Evolutionary conservation across 1,140 invertebrate genomes (phyloP).

Genomic region (Diuraphis noxia): DNA sequence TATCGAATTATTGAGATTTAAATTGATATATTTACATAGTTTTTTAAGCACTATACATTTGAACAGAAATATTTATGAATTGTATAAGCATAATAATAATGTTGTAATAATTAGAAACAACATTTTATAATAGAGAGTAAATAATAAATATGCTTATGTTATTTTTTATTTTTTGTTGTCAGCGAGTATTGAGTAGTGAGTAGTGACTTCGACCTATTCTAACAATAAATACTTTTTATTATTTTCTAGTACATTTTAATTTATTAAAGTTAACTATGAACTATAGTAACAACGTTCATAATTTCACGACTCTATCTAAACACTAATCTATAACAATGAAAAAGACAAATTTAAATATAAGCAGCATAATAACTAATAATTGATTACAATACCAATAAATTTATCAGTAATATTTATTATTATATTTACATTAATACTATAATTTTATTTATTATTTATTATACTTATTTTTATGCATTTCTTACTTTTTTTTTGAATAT

Average conservation of each 20-base stretch:
- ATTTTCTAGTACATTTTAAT: not conserved
- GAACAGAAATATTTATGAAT: not conserved
- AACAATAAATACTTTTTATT: not conserved
- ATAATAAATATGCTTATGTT: too few relatives aligned
- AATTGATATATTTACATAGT: not conserved
- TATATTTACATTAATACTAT: too few relatives aligned
- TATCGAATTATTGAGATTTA: not conserved
- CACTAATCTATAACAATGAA: not conserved
- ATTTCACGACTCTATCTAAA: not conserved
- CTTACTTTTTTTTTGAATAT: too few relatives aligned
- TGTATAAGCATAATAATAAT: not conserved
- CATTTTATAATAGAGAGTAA: not conserved
- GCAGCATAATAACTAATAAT: not conserved
- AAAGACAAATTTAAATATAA: not conserved
- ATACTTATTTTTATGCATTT: too few relatives aligned
- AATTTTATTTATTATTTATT: too few relatives aligned
- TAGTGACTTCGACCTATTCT: not conserved
- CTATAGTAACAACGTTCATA: not conserved
- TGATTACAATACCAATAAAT: too few relatives aligned
- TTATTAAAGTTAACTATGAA: not conserved
- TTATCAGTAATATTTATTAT: too few relatives aligned
- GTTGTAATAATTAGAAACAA: not conserved
- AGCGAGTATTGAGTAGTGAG: too few relatives aligned
- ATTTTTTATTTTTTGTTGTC: too few relatives aligned
- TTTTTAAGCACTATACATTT: not conserved